Evolutionary conservation across 2,888 invertebrate species (phyloP).

Genomic region (Cataglyphis altisquamis): DNA sequence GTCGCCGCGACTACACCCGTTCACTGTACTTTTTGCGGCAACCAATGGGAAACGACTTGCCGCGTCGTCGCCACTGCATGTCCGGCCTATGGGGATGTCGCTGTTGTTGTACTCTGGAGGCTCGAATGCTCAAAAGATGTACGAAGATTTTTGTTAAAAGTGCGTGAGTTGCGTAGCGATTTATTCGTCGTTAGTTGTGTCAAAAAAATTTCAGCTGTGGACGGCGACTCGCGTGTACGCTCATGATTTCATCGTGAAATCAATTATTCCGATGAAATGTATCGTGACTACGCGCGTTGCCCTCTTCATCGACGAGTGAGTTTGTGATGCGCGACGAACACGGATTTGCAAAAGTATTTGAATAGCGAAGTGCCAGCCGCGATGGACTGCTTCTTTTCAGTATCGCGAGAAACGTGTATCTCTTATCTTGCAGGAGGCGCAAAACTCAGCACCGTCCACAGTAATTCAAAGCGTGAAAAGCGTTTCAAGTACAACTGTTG

Average conservation of each 20-base stretch:
- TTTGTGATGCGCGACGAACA: constrained; percentile 70
- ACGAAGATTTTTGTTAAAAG: constrained; percentile 63
- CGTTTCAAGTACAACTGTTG: constrained; percentile 61
- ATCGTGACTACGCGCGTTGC: constrained; percentile 66
- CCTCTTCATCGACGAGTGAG: constrained; percentile 51
- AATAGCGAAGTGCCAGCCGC: constrained; percentile 36
- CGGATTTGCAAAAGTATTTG: constrained; percentile 71
- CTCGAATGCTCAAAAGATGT: constrained; percentile 79
- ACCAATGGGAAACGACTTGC: constrained; percentile 62
- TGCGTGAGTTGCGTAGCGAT: background rate
- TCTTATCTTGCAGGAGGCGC: constrained; percentile 23
- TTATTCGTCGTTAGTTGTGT: background rate
- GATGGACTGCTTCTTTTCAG: background rate
- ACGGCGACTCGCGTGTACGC: background rate
- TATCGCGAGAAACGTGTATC: background rate
- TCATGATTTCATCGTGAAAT: constrained; percentile 13
- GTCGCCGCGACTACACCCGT: constrained; percentile 44
- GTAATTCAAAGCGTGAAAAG: constrained; percentile 59
- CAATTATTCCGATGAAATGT: constrained; percentile 65
- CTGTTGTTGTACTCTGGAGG: constrained; percentile 65
- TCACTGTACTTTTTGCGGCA: constrained; percentile 24
- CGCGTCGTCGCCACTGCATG: constrained; percentile 70
- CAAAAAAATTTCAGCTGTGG: background rate
- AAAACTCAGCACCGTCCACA: constrained; percentile 7
- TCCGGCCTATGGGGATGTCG: constrained; percentile 70